phyloP scores from a whole-genome alignment of 2,113 vertebrate species.

The Motacilla alba region DNA sequence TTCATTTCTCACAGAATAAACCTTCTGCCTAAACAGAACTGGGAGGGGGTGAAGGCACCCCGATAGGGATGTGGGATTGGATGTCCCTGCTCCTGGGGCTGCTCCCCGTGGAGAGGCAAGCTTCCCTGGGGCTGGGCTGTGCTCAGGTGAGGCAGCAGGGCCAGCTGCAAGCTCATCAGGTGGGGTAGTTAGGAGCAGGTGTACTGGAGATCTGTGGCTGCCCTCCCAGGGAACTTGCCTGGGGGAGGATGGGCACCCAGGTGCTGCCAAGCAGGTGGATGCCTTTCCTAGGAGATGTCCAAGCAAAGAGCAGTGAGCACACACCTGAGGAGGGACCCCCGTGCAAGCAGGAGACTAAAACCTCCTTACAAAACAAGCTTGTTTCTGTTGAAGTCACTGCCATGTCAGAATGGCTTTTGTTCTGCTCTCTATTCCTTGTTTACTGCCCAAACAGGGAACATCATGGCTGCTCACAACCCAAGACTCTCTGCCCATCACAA shows the following conservation, averaged over 20 bases:
- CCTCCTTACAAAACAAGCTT: neutral
- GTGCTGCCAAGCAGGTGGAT: neutral
- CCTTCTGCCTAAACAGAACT: neutral
- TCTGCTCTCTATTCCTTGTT: neutral
- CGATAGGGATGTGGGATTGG: neutral
- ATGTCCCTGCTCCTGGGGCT: slow-evolving; percentile 14
- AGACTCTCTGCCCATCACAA: fast-evolving
- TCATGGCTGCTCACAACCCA: neutral
- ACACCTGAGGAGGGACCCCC: neutral
- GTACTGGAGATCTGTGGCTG: slow-evolving; percentile 74
- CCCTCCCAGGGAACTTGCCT: neutral
- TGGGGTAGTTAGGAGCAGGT: slow-evolving; percentile 76
- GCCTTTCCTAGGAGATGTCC: neutral
- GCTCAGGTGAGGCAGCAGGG: neutral
- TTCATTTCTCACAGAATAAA: neutral
- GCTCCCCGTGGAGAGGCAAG: neutral
- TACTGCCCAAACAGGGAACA: neutral
- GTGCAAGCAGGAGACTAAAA: neutral
- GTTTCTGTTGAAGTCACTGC: neutral
- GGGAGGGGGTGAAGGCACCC: neutral
- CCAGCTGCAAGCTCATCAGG: neutral
- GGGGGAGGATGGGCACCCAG: neutral
- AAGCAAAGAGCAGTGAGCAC: neutral
- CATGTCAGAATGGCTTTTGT: neutral
- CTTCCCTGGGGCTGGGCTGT: neutral